Percentiles rank a stretch among this genome's conserved stretches.
Conservation (phyloP, 2,113 vertebrate species). For the Diphyllodes magnificus region DNA sequence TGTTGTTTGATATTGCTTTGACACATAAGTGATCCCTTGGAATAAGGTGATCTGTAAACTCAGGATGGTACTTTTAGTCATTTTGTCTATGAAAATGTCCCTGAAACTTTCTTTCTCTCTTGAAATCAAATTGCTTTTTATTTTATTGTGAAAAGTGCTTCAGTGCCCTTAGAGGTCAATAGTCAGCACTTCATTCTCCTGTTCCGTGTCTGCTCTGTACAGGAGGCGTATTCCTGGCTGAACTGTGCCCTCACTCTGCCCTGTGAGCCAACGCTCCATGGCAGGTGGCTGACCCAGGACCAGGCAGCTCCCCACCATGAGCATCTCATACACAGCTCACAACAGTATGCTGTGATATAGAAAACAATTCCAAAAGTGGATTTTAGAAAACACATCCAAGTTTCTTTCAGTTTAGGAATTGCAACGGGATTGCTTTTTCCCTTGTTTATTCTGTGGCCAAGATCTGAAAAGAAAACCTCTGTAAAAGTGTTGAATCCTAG, state of each 20-base stretch:
- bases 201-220: accelerated
- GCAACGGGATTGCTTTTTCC: neutral
- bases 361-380: neutral
- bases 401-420: neutral
- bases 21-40: neutral
- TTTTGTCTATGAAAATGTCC: neutral
- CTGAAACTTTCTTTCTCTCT: neutral
- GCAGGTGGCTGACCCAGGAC: neutral
- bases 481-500: neutral
- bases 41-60: neutral
- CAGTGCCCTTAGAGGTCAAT: neutral
- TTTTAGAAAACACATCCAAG: neutral
- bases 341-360: neutral
- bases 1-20: neutral
- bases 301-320: neutral
- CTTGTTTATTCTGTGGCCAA: neutral
- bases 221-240: neutral
- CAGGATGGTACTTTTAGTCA: neutral
- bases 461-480: neutral
- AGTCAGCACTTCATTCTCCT: neutral
- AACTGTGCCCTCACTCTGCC: neutral
- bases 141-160: neutral
- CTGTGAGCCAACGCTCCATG: accelerated
- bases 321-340: neutral
- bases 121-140: neutral